phyloP scores from a whole-genome alignment of 2,888 invertebrate species.

The Eumacrocentrus americanus region DNA sequence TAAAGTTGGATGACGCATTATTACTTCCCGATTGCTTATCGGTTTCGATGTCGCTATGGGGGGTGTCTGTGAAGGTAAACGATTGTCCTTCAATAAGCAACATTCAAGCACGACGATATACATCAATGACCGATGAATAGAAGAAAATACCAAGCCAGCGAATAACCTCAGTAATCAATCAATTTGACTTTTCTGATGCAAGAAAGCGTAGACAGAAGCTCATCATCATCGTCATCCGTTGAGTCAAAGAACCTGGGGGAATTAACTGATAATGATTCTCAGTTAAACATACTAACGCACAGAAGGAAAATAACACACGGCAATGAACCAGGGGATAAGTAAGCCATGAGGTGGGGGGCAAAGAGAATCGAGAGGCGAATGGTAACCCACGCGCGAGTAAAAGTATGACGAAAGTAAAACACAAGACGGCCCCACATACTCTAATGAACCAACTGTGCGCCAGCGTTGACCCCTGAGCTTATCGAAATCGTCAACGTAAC shows the following conservation, averaged over 20 bases:
- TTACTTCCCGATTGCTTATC: constrained; percentile 36
- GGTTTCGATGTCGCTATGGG: constrained; percentile 26
- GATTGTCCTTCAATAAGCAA: neutral
- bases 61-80: neutral
- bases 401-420: constrained; percentile 27
- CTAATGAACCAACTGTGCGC: neutral
- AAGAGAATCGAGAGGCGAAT: constrained; percentile 10
- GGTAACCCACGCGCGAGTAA: constrained; percentile 24
- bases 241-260: too few relatives aligned
- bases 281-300: neutral
- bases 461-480: constrained; percentile 9
- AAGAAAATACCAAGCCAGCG: too few relatives aligned
- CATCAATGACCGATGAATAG: too few relatives aligned
- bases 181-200: too few relatives aligned
- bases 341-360: constrained; percentile 3
- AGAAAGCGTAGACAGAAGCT: too few relatives aligned
- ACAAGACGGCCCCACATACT: neutral
- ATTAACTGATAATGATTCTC: too few relatives aligned
- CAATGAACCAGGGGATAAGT: neutral
- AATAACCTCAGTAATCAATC: too few relatives aligned
- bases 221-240: too few relatives aligned
- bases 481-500: neutral
- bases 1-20: constrained; percentile 35
- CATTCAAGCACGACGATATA: too few relatives aligned
- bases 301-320: neutral